Evolutionary conservation across 2,113 vertebrate genomes (phyloP), one percentile per base, ranked within the genome.

Genomic region (Chiloscyllium plagiosum): DNA sequence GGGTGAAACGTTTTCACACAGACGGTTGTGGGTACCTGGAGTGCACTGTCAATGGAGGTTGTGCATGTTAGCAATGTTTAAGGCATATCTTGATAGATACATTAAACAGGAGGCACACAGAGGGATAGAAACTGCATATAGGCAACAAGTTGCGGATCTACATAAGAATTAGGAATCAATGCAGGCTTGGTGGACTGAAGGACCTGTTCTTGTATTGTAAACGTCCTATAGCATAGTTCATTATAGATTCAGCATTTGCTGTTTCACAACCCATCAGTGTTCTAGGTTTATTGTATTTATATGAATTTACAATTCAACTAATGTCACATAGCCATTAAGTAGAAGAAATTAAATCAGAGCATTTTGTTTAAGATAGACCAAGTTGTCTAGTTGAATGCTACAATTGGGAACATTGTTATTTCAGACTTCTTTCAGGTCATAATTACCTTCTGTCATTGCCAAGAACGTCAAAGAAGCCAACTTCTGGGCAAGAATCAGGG

Each of bases 381-480:
- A 42, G 37, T 42, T 42, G 13, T 37, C 19, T 83, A 17, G 42
- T 47, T 47, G 80, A 83, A 56, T 24, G 29, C 22, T 56, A 50
- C 8, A 89, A 24, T 4, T 89, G 50, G 24, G 50, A 89, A 50
- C 3, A 12, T 65, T 61, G 10, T 61, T 61, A 61, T 61, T 61
- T 47, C 10, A 4, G 24, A 93, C 10, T 61, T 61, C 37, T 33
- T 33, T 52, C 13, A 50, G 37, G 12, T 72, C 22, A 95, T 68
- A 72, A 96, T 97, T 98, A 99, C 99, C 99, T 99, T 97, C 99
- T 98, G 96, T 99, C 99, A 94, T 99, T 99, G 65, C 99, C 99
- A 97, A 99, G 97, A 94, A 99, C 99, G 96, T 99, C 99, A 97
- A 99, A 99, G 98, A 99, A 99, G 96, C 99, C 99, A 89, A 99